Evolutionary conservation across 2,797 vertebrate genomes (phyloP), one percentile per base, ranked within the genome.

Genomic region (Staurois parvus): DNA sequence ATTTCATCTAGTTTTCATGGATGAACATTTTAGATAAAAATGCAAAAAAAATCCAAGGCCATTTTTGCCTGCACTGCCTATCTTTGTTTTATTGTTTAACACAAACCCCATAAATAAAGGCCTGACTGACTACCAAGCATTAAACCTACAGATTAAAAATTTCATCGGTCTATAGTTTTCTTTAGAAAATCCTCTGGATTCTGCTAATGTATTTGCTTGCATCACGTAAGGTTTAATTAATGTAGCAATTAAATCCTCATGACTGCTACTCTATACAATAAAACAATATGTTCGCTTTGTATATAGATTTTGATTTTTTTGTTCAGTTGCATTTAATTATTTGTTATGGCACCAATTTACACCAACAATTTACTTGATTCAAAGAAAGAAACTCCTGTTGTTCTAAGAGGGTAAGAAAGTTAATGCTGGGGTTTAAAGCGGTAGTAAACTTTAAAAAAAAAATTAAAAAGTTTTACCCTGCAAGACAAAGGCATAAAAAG

Each of bases 171-270:
- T 29, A 29, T 17, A 30, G 21, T 79, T 42, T 45, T 64, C n/a
- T 67, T 17, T 13, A 30, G 15, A 40, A 6, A 64, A 28, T 64
- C 62, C 26, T 26, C 9, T 64, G 9, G 26, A 10, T 64, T 59
- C 24, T 56, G 45, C n/a, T 19, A 48, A 37, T 24, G 64, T 42
- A 59, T 28, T 62, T 37, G 4, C 64, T 34, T 73, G n/a, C 11
- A 10, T 37, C 19, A 34, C 37, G 4, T 59, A 81, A 29, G 48
- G 34, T 81, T 40, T 59, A 72, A 81, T 81, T 70, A 29, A n/a
- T 34, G 34, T 34, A 45, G 52, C 70, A 34, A 2, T 32, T 17
- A 72, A 56, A 29, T 56, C 15, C 24, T 59, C 45, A 21, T 29
- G 17, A 32, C 13, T 64, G 32, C 17, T 6, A 24, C 9, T 76